Percentiles rank a stretch among this genome's conserved stretches.
Evolutionary conservation across 2,888 invertebrate species (phyloP).

Genomic region (Hartigia nigra): DNA sequence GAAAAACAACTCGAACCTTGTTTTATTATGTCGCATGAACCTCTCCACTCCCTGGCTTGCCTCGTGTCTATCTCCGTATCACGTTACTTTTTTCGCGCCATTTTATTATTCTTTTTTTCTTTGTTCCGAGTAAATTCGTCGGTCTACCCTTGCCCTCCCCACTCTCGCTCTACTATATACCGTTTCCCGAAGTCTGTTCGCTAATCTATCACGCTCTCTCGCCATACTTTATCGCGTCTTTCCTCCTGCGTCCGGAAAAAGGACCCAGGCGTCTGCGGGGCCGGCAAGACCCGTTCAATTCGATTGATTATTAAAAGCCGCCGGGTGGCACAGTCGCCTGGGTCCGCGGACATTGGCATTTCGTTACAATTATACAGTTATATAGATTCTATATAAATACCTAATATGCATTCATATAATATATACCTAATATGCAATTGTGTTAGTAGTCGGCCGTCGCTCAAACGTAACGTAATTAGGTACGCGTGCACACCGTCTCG

Average conservation of each 20-base stretch:
- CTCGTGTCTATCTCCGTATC: not conserved
- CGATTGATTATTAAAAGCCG: constrained; percentile 41
- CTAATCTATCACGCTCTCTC: constrained; percentile 11
- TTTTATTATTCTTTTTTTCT: not conserved
- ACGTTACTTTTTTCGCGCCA: not conserved
- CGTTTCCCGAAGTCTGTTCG: constrained; percentile 8
- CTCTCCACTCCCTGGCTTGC: not conserved
- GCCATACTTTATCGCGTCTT: constrained; percentile 29
- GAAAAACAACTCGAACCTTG: constrained; percentile 3
- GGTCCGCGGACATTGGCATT: constrained; percentile 63
- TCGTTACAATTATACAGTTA: constrained; percentile 65
- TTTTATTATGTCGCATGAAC: not conserved
- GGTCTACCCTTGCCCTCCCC: not conserved
- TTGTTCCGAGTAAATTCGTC: not conserved
- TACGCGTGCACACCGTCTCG: constrained; percentile 24
- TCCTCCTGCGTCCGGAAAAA: constrained; percentile 50
- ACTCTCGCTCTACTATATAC: constrained; percentile 23
- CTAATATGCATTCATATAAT: constrained; percentile 65
- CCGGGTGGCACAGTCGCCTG: constrained; percentile 45
- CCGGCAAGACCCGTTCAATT: constrained; percentile 39
- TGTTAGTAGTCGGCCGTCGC: constrained; percentile 59
- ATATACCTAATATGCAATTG: constrained; percentile 65
- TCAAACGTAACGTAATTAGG: constrained; percentile 53
- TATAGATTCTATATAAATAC: constrained; percentile 66
- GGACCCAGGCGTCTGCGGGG: constrained; percentile 54